Percentiles rank a stretch among this genome's conserved stretches.
Conservation (phyloP, 2,888 invertebrate species). For the Petrolisthes cinctipes region DNA sequence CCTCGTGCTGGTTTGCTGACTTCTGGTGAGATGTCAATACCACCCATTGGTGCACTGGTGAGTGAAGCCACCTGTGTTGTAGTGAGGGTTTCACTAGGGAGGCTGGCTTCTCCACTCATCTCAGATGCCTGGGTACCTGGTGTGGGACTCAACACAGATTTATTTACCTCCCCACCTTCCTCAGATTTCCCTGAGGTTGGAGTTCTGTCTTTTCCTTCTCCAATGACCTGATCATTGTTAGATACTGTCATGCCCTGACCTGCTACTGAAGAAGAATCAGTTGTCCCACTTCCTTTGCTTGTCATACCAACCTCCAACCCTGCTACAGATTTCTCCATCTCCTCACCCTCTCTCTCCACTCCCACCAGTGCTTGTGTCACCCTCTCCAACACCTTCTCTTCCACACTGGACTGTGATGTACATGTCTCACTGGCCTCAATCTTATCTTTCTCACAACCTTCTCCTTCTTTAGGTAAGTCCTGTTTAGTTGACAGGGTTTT, state of each 20-base stretch:
- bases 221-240: too few relatives aligned
- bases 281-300: too few relatives aligned
- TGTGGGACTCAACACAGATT: constrained; percentile 55
- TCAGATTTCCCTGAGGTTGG: background rate
- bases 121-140: constrained; percentile 60
- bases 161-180: constrained; percentile 37
- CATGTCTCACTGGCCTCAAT: constrained; percentile 27
- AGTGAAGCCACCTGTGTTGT: background rate
- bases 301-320: too few relatives aligned
- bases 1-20: constrained; percentile 10
- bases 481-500: constrained; percentile 34
- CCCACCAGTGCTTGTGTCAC: too few relatives aligned
- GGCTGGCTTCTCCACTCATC: constrained; percentile 49
- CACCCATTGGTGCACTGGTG: background rate
- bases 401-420: too few relatives aligned
- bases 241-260: too few relatives aligned
- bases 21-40: background rate
- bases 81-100: constrained; percentile 56
- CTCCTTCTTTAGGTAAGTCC: background rate
- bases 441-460: constrained; percentile 33
- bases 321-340: too few relatives aligned
- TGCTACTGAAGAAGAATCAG: too few relatives aligned
- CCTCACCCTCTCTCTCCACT: too few relatives aligned
- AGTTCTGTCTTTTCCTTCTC: too few relatives aligned
- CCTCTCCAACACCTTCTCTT: too few relatives aligned